Conservation (phyloP, 2,113 vertebrate genomes). For the Archilochus colubris region DNA sequence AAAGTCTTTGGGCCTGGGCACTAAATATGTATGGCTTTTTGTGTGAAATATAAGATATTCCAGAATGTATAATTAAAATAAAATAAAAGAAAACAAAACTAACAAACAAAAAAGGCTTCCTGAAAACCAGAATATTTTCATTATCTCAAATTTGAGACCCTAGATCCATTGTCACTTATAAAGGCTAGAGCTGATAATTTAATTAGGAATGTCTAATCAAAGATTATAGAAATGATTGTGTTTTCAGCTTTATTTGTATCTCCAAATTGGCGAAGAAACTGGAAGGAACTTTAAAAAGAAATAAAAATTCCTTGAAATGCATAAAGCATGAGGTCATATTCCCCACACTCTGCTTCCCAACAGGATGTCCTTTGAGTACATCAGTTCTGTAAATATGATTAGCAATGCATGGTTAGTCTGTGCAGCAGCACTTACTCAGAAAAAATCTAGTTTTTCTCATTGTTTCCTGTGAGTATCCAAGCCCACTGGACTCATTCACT, state of each 20-base stretch:
- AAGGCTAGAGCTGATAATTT: neutral
- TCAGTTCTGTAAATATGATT: slow-evolving; percentile 13
- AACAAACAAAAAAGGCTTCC: neutral
- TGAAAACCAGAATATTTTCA: neutral
- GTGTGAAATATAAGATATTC: neutral
- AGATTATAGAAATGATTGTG: neutral
- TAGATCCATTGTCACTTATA: neutral
- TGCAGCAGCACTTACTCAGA: neutral
- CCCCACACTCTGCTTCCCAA: neutral
- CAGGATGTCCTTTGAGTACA: neutral
- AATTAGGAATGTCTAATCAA: neutral
- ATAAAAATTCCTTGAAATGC: neutral
- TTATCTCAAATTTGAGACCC: neutral
- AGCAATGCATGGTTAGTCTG: neutral
- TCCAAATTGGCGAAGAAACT: neutral
- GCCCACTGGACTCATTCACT: neutral
- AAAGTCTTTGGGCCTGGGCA: too few species aligned
- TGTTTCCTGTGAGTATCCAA: neutral
- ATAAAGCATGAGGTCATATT: neutral
- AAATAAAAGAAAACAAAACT: neutral
- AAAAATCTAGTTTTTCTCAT: neutral
- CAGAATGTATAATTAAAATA: neutral
- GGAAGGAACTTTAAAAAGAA: neutral
- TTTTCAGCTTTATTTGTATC: neutral
- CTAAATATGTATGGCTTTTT: neutral